Conservation (phyloP, 1,140 invertebrate species). For the Conus betulinus region DNA sequence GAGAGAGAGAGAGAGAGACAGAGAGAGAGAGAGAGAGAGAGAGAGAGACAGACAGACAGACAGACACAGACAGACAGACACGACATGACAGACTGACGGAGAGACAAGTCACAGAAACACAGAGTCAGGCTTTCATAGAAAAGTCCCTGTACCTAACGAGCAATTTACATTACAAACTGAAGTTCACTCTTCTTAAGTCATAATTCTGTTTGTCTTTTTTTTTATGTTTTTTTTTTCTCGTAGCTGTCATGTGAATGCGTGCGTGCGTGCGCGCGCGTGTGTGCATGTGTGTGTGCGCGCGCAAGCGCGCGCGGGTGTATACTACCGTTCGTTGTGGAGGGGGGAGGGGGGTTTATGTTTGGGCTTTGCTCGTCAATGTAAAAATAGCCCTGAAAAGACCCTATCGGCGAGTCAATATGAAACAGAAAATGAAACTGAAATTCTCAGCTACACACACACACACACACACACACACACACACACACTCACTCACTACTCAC, state of each 20-base stretch:
- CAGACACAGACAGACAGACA: background rate
- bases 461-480: too few species aligned
- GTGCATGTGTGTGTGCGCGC: constrained; percentile 5
- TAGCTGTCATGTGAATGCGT: background rate
- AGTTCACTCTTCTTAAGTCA: background rate
- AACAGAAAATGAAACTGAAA: too few species aligned
- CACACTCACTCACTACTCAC: too few species aligned
- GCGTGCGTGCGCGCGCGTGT: constrained; percentile 1
- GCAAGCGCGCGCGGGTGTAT: background rate
- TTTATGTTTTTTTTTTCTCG: background rate
- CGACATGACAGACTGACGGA: background rate
- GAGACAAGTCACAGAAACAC: background rate
- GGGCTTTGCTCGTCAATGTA: too few species aligned
- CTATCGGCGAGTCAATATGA: too few species aligned
- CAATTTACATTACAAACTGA: too few species aligned
- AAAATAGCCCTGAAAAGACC: too few species aligned
- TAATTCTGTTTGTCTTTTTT: background rate
- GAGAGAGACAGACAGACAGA: background rate
- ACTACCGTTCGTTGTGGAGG: too few species aligned
- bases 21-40: constrained; percentile 11
- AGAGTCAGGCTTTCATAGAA: background rate
- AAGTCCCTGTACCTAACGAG: too few species aligned
- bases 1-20: constrained; percentile 11
- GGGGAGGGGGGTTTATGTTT: too few species aligned
- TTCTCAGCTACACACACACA: too few species aligned